Evolutionary conservation across 2,113 vertebrate genomes (phyloP), one percentile per base, ranked within the genome.

Genomic region (Lepus europaeus): DNA sequence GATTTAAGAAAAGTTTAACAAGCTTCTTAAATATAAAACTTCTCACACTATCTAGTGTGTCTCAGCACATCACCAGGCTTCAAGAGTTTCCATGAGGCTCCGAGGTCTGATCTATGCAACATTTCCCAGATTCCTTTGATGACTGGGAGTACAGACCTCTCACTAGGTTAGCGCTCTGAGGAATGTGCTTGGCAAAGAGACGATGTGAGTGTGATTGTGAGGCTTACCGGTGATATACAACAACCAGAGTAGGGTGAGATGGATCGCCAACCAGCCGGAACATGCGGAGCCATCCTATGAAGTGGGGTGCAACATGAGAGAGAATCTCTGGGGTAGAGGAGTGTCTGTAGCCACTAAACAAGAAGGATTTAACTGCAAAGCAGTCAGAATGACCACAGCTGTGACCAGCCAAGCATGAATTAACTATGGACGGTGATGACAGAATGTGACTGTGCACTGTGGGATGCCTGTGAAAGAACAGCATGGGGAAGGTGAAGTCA

Each of bases 331-430:
- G n/a, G 73, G 25, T 16, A 3, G 9, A 59, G 29, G 77, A 27
- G 1, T 53, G 12, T 85, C 61, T 51, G 17, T 0, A n/a, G 53
- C 10, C 51, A 27, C 59, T 63, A 70, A 87, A 14, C 27, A 63
- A 33, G 7, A 5, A 82, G 49, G 77, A 85, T 77, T 81, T 61
- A 64, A 53, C 19, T 78, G 17, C 91, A 88, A 63, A 90, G 51
- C n/a, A 82, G 12, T 19, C 8, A 20, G 72, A 51, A 64, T 7
- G 5, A 92, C 6, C 11, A 53, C 59, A 74, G 31, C 39, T n/a
- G 2, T 64, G 33, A 53, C 20, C 29, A 56, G 63, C 19, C 20
- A 78, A 64, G 51, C 59, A 36, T 22, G 73, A 25, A 49, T 31
- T 72, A 66, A 76, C 20, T 17, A 12, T n/a, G 25, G 39, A 66